Evolutionary conservation across 2,888 invertebrate genomes (phyloP).

Genomic region (Caenorhabditis plicata): DNA sequence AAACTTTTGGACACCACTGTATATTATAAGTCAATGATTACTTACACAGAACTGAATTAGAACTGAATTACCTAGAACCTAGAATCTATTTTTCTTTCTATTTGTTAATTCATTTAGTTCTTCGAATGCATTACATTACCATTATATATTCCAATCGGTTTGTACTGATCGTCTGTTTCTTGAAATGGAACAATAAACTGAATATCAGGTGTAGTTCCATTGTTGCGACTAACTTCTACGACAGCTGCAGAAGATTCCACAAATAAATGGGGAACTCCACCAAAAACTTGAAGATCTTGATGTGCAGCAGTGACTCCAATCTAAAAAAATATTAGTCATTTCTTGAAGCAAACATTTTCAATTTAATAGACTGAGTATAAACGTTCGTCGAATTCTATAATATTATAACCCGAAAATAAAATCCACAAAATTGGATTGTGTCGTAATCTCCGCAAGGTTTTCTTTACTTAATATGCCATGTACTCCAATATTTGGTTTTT

Average conservation of each 20-base stretch:
- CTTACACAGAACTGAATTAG: no score
- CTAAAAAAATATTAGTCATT: no score
- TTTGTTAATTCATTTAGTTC: not conserved
- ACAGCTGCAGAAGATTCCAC: slow-evolving; percentile 24
- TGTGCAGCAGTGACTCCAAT: slow-evolving; percentile 34
- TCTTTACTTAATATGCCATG: no score
- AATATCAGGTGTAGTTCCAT: no score
- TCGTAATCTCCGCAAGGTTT: no score
- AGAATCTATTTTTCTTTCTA: not conserved
- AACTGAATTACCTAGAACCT: no score
- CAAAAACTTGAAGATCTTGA: slow-evolving; percentile 30
- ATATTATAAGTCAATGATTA: no score
- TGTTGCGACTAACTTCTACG: slow-evolving; percentile 25
- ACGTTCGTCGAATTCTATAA: not conserved
- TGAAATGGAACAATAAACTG: slow-evolving; percentile 11
- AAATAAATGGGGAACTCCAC: slow-evolving; percentile 30
- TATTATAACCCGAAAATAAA: no score
- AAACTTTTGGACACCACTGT: no score
- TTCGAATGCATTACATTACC: no score
- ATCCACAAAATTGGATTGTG: no score
- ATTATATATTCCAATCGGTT: slow-evolving; percentile 30
- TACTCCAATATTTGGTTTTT: no score
- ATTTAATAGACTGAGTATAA: not conserved
- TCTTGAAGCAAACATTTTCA: not conserved
- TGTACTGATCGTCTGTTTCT: slow-evolving; percentile 24